A percentile compares a stretch with the other conserved stretches of the same genome.
phyloP scores from a whole-genome alignment of 1,140 invertebrate species.

The Hyles vespertilio region DNA sequence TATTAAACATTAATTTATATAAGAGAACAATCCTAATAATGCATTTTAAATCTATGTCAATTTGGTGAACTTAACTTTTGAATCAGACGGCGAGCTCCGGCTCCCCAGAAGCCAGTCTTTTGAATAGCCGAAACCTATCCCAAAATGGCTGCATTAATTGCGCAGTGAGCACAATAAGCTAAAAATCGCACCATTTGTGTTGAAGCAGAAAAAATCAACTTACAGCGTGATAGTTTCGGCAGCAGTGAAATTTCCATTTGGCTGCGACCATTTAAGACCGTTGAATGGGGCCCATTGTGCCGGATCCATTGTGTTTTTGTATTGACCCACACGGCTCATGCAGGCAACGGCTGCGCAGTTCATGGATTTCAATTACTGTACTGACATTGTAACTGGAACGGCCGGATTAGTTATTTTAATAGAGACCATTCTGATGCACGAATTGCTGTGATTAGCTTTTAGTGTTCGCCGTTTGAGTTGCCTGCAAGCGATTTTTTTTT shows the following conservation, averaged over 20 bases:
- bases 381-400: constrained; percentile 29
- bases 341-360: constrained; percentile 26
- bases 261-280: constrained; percentile 38
- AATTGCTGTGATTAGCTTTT: constrained; percentile 5
- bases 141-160: background rate
- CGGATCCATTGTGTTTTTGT: constrained; percentile 42
- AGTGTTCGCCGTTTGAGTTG: too few species aligned
- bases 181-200: constrained; percentile 3
- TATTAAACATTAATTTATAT: too few species aligned
- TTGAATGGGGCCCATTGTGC: constrained; percentile 40
- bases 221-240: constrained; percentile 29
- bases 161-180: constrained; percentile 3
- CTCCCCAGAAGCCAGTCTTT: background rate
- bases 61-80: too few species aligned
- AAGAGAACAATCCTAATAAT: too few species aligned
- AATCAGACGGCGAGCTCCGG: too few species aligned
- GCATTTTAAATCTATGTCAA: too few species aligned
- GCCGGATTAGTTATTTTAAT: constrained; percentile 32
- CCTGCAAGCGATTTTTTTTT: too few species aligned
- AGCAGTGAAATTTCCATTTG: constrained; percentile 46
- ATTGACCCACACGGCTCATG: constrained; percentile 37
- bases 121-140: background rate
- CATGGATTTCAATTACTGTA: constrained; percentile 42
- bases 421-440: constrained; percentile 6
- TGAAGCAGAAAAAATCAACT: constrained; percentile 26